Evolutionary conservation across 2,113 vertebrate species (phyloP).

Genomic region (Petroica traversi): DNA sequence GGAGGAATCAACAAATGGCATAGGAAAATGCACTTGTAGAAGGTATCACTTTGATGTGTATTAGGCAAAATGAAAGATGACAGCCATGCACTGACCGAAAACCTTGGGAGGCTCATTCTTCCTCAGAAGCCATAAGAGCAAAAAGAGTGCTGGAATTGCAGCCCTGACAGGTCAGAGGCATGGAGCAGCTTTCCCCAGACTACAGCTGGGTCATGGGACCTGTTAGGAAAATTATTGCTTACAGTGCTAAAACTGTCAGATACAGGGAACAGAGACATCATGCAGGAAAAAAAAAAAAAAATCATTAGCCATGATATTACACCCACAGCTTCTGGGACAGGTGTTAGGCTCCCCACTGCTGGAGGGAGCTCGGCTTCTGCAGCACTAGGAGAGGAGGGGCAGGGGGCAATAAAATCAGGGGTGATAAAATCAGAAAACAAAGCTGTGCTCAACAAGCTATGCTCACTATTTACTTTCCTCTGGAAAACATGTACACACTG

Average conservation of each 20-base stretch:
- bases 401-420: background rate
- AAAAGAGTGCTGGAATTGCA: background rate
- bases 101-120: conserved; percentile 9
- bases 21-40: background rate
- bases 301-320: background rate
- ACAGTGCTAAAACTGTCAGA: background rate
- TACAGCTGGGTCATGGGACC: background rate
- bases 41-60: background rate
- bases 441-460: background rate
- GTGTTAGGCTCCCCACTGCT: background rate
- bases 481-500: background rate
- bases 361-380: accelerated
- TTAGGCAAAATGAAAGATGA: conserved; percentile 31
- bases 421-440: background rate
- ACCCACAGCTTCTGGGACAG: background rate
- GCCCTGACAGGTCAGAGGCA: background rate
- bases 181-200: background rate
- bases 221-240: conserved; percentile 4
- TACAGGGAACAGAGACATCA: background rate
- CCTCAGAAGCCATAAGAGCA: background rate
- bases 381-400: background rate
- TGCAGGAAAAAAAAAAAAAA: background rate
- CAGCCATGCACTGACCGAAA: conserved; percentile 46
- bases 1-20: conserved; percentile 26
- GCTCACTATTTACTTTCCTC: background rate